Conservation (phyloP, 1,140 invertebrate genomes). For the Epicauta chinensis region DNA sequence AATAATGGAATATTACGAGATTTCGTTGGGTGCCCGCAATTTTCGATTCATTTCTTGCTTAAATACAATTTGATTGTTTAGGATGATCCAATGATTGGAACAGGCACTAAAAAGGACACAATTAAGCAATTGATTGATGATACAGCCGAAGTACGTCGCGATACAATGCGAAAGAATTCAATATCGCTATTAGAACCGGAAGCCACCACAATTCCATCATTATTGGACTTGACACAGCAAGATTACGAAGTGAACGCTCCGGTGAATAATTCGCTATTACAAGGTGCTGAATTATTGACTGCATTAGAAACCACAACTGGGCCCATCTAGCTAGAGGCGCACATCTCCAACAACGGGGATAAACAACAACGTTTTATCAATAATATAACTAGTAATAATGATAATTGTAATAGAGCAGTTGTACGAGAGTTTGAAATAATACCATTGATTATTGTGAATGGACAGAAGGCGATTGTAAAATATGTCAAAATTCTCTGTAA, state of each 20-base stretch:
- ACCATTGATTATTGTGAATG: constrained; percentile 22
- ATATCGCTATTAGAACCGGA: constrained; percentile 42
- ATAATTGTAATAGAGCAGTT: constrained; percentile 13
- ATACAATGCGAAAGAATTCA: constrained; percentile 38
- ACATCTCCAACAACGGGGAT: too few relatives aligned
- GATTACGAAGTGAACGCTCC: constrained; percentile 55
- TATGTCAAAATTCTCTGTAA: constrained; percentile 15
- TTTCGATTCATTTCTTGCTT: too few relatives aligned
- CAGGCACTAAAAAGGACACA: constrained; percentile 4
- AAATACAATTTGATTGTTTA: background rate
- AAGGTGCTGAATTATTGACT: constrained; percentile 48
- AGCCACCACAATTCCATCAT: constrained; percentile 40
- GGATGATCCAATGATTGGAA: constrained; percentile 17
- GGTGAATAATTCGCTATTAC: constrained; percentile 42
- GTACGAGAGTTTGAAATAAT: constrained; percentile 31
- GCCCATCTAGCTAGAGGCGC: constrained; percentile 30
- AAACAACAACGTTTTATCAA: too few relatives aligned
- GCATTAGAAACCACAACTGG: constrained; percentile 43
- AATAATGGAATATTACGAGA: too few relatives aligned
- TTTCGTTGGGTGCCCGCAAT: too few relatives aligned
- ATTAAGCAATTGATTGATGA: background rate
- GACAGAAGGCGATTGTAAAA: constrained; percentile 22
- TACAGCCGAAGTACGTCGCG: background rate
- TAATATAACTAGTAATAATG: too few relatives aligned
- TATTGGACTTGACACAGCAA: constrained; percentile 47